Base-by-base conservation (phyloP, 2,113 vertebrate genomes). In the Mirounga angustirostris region DNA sequence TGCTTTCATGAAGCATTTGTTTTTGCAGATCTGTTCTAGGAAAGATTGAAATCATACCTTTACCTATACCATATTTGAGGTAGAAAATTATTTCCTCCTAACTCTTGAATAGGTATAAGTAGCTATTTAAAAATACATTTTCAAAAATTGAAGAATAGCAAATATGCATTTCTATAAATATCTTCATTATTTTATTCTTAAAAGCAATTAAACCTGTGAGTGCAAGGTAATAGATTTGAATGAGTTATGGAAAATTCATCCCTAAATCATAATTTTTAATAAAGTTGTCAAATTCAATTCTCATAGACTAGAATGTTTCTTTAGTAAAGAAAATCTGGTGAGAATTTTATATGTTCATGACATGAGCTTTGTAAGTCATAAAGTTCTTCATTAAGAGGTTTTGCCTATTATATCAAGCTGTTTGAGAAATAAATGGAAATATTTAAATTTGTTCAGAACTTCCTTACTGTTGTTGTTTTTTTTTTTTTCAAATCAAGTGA, bases 241-340 rank as follows among this genome's bases (percentile, higher is more conserved):
- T 16, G 13, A 80, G 19, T 85, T 58, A 58, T 58, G 56, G 52
- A 67, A 89, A 88, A 83, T 91, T 40, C 24, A 91, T 83, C 9
- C 24, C 14, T 85, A 74, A 67, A 52, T 91, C 61, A 91, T 91
- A 13, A 91, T 40, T 94, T 76, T 83, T 94, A 95, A 93, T 96
- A 80, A 93, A 96, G 3, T 76, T 88, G 61, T 95, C 71, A 89
- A 54, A 80, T 33, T 86, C 56, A 84, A 8, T 54, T 92, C 28
- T 84, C 10, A 83, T 76, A 59, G 46, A 16, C 61, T 19, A 91
- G 46, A 88, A 59, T 87, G 52, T 33, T 91, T 12, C 59, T 65
- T 88, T 67, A 88, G 7, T 58, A 73, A 79, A 56, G 18, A 95
- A 61, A 54, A 71, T 63, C 14, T 91, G 19, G 24, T 73, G 10